These are phyloP conservation scores for Nematostella vectensis DNA, from an alignment of 92 coral and sea anemone species.

Conservation along the genomic window DNA sequence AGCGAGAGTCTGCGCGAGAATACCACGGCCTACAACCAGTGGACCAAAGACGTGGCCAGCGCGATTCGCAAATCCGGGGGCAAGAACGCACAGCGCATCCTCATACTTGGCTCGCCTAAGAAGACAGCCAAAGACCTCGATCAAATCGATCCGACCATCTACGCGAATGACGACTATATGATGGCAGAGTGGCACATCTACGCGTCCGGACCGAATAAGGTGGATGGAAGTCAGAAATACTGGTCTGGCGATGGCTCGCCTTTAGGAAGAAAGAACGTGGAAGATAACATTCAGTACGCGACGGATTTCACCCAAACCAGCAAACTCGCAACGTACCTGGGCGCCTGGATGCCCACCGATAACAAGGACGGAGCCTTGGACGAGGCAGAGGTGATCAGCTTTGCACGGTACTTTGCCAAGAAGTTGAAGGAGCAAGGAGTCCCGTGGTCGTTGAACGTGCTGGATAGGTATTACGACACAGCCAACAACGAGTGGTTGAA, in stretches of 20 bases:
- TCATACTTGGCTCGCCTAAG: constrained; percentile 49
- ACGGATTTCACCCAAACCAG: constrained; percentile 14
- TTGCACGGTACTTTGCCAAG: constrained; percentile 37
- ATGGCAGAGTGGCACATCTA: constrained; percentile 59
- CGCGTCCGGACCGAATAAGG: constrained; percentile 62
- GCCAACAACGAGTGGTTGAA: constrained; percentile 31
- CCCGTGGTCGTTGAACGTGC: constrained; percentile 65
- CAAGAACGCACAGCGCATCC: constrained; percentile 35
- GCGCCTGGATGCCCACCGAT: constrained; percentile 67
- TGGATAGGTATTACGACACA: constrained; percentile 51
- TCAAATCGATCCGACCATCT: constrained; percentile 28
- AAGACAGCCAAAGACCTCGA: constrained; percentile 31
- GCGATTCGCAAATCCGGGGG: constrained; percentile 42
- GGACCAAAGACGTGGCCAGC: constrained; percentile 40
- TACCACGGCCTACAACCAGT: constrained; percentile 33
- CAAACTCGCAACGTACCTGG: constrained; percentile 37
- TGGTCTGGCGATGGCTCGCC: constrained; percentile 43
- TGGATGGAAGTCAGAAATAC: constrained; percentile 27
- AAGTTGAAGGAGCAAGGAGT: constrained; percentile 26
- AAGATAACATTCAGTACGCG: constrained; percentile 12
- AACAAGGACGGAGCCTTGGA: constrained; percentile 26
- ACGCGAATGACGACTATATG: constrained; percentile 24
- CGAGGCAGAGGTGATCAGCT: constrained; percentile 45
- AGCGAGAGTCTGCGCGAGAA: constrained; percentile 30
- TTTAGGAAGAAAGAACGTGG: constrained; percentile 18